Evolutionary conservation across 2,113 vertebrate genomes (phyloP), one percentile per base, ranked within the genome.

Genomic region (Argyrosomus japonicus): DNA sequence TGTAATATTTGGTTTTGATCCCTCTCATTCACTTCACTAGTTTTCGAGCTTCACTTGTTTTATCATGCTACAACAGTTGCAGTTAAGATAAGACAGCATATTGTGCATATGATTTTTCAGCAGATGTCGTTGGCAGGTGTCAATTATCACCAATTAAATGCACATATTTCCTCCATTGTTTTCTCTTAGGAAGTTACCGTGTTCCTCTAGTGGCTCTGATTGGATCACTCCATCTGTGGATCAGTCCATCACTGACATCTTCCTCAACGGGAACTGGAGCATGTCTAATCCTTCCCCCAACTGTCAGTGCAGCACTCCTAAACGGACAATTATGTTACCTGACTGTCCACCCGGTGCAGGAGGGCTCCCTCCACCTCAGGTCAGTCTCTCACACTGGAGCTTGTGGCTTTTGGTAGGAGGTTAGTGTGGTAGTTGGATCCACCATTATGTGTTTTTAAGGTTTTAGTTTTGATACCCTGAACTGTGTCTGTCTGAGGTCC

Each of bases 271-370:
- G 29, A 99, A 98, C 89, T 99, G 98, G 98, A 97, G 93, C 32
- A 97, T 99, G 96, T 90, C 97, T 74, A 96, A 97, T 90, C 98
- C 98, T 32, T 99, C 98, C 1, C 98, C 98, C 0, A 57, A 95
- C 27, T 99, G 98, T 0, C 93, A 97, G 79, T 99, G 98, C 86
- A 97, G 97, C 93, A 98, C 91, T 2, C 95, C 97, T 11, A 86
- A 93, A 85, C 95, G 95, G 57, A 96, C 95, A 72, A 96, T 96
- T 92, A 97, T 99, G 95, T 88, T 99, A 32, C 98, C 98, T 0
- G 94, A 97, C 87, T 99, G 98, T 68, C 97, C 96, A 0, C 90
- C 92, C 0, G 98, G 96, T 0, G 98, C 97, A 0, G 98, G 98
- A 0, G 98, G 98, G 0, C 93, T 98, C 40, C 97, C 97, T 40